Evolutionary conservation across 2,888 invertebrate genomes (phyloP), one percentile per base, ranked within the genome.

Genomic region (Rhagonycha fulva): DNA sequence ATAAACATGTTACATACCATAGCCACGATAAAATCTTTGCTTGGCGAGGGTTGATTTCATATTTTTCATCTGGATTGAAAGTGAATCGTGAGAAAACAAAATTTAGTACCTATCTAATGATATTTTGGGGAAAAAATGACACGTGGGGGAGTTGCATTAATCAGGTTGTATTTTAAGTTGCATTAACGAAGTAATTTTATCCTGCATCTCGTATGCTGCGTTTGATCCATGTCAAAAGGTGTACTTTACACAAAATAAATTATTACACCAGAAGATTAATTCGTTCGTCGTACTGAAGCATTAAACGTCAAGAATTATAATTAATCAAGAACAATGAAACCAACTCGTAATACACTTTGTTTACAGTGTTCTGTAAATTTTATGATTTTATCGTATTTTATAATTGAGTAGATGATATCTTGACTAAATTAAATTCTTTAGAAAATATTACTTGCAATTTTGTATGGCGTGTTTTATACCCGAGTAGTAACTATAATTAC

Each of bases 231-330:
- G 68, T 68, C 72, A 67, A 68, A 72, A 72, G 72, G 72, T 68
- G 68, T 72, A 72, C 60, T 14, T 72, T 72, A 72, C 67, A 72
- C 72, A 19, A 68, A 72, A 68, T 30, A 71, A 71, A 71, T 71
- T 71, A 47, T n/a, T n/a, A 47, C 24, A 30, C 28, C 63, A 10
- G 19, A 47, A 71, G 71, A 72, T 61, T 72, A 68, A 72, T 66
- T 72, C 66, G 67, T 72, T 60, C 60, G 68, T 68, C 26, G 70
- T 62, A 68, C 32, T 63, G 14, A 14, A 62, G 26, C 71, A 71
- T 62, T 71, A 63, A 71, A 30, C 72, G 61, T 61, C 72, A 23
- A 26, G 68, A 72, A 72, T 72, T 26, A 67, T 72, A 72, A 72
- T 72, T 72, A 72, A 72, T 72, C 67, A 72, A 68, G 68, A 72